A percentile compares a stretch with the other conserved stretches of the same genome.
These are phyloP conservation scores for Drosophila algonquin DNA, from an alignment of 2,888 invertebrate genomes.

Conservation along the genomic window DNA sequence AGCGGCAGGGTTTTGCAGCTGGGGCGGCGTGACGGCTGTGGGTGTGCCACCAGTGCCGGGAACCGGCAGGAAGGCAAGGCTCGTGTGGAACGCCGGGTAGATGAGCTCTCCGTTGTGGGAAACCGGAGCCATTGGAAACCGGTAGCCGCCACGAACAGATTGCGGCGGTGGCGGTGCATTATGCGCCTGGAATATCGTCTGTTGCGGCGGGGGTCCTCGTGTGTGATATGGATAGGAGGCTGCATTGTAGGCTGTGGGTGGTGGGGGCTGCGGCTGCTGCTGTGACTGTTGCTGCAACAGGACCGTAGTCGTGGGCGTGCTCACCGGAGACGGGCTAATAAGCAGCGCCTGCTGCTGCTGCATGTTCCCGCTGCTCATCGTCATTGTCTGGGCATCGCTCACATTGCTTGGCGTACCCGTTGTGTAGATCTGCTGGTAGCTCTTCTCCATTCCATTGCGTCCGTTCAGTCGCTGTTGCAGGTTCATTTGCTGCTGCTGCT, in stretches of 20 bases:
- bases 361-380: constrained; percentile 40
- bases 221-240: constrained; percentile 82
- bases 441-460: constrained; percentile 75
- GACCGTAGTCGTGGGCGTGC: constrained; percentile 68
- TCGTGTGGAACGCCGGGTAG: constrained; percentile 84
- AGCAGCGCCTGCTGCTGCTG: constrained; percentile 71
- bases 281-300: constrained; percentile 74
- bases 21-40: constrained; percentile 70
- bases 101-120: constrained; percentile 86
- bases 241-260: constrained; percentile 62
- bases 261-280: constrained; percentile 45
- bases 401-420: constrained; percentile 52
- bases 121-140: constrained; percentile 82
- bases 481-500: constrained; percentile 80
- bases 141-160: constrained; percentile 68
- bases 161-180: constrained; percentile 78
- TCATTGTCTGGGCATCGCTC: constrained; percentile 52
- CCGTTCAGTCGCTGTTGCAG: constrained; percentile 82
- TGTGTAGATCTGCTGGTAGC: constrained; percentile 70
- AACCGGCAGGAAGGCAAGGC: constrained; percentile 75
- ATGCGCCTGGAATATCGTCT: constrained; percentile 78
- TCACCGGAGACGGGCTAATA: constrained; percentile 81
- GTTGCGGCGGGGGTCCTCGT: constrained; percentile 72
- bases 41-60: constrained; percentile 55
- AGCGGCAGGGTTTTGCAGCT: constrained; percentile 57